These are phyloP conservation scores for Drosophila basisetae DNA, from an alignment of 2,888 invertebrate genomes.

Conservation along the genomic window DNA sequence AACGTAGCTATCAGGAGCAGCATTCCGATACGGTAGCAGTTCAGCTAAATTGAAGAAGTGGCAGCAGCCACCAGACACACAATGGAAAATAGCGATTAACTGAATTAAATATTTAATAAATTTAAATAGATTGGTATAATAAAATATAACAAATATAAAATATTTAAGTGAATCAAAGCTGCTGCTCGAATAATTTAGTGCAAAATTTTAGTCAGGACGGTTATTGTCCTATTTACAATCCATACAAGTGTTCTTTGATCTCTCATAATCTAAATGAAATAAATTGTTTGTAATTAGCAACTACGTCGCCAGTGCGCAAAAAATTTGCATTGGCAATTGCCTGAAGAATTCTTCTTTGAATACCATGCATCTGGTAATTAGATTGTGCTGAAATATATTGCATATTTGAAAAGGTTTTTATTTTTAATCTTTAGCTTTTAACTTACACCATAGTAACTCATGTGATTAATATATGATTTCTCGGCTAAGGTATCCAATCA, in stretches of 20 bases:
- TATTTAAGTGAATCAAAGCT: background rate
- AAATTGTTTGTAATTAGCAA: too few relatives aligned
- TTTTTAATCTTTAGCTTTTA: too few relatives aligned
- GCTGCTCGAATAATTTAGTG: background rate
- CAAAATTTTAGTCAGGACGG: background rate
- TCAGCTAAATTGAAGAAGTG: constrained; percentile 3
- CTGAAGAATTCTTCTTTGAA: background rate
- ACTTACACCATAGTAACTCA: background rate
- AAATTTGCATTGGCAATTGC: too few relatives aligned
- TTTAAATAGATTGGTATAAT: background rate
- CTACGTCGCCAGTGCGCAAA: too few relatives aligned
- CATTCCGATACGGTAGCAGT: constrained; percentile 33
- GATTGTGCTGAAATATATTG: background rate
- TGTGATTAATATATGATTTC: background rate
- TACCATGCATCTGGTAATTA: too few relatives aligned
- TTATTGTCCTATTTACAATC: background rate
- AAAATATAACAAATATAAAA: background rate
- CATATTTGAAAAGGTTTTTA: background rate
- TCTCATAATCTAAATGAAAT: too few relatives aligned
- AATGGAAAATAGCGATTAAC: background rate
- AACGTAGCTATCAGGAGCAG: constrained; percentile 34
- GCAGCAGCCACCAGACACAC: background rate
- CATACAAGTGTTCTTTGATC: too few relatives aligned
- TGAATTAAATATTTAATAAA: background rate
- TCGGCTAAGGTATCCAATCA: background rate